These are phyloP conservation scores for Neocrepidodera transversa DNA, from an alignment of 2,888 invertebrate genomes.

Conservation along the genomic window DNA sequence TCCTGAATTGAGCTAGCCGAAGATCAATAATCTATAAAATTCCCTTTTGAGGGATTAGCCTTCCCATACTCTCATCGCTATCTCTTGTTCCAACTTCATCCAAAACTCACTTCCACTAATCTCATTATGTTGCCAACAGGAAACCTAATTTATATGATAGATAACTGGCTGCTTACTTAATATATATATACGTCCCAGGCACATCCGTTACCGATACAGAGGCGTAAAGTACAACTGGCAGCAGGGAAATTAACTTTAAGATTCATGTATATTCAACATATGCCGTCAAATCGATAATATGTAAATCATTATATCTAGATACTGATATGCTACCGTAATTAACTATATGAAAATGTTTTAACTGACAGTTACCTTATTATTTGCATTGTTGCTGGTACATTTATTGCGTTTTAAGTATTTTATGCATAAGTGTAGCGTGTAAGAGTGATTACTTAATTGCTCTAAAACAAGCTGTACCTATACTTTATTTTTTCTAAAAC, in stretches of 20 bases:
- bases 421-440: too few species aligned
- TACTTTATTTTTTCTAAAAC: too few species aligned
- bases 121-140: constrained; percentile 33
- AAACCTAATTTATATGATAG: constrained; percentile 42
- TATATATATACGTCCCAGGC: constrained; percentile 32
- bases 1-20: not conserved
- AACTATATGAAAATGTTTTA: too few species aligned
- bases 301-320: not conserved
- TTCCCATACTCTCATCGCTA: constrained; percentile 14
- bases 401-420: too few species aligned
- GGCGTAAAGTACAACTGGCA: constrained; percentile 12
- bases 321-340: too few species aligned
- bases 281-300: not conserved
- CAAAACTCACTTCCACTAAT: constrained; percentile 32
- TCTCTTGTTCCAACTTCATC: constrained; percentile 27
- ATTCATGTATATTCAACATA: not conserved
- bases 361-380: too few species aligned
- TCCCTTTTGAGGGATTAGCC: constrained; percentile 11
- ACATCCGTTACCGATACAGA: constrained; percentile 23
- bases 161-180: constrained; percentile 39
- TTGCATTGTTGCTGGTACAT: too few species aligned
- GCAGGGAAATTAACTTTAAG: constrained; percentile 12
- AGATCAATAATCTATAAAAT: constrained; percentile 23
- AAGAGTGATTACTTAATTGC: too few species aligned
- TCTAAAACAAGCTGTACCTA: too few species aligned